Evolutionary conservation across 2,888 invertebrate genomes (phyloP).

Genomic region (Latrodectus hesperus): DNA sequence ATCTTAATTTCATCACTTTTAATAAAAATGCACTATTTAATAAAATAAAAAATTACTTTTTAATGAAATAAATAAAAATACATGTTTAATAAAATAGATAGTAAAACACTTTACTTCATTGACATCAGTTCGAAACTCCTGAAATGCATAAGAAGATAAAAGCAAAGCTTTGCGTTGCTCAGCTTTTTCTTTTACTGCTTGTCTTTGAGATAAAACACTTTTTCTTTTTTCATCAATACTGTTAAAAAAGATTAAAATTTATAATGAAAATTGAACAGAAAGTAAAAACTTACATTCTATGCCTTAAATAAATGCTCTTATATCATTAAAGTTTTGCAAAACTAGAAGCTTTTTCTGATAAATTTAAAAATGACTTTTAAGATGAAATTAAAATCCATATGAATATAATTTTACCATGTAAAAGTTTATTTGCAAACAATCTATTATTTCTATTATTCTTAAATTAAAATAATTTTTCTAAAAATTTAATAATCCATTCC

Average conservation of each 20-base stretch:
- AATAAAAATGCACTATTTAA: not conserved
- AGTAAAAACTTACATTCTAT: too few species aligned
- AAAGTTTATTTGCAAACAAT: too few species aligned
- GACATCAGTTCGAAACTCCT: slow-evolving; percentile 93
- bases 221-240: slow-evolving; percentile 80
- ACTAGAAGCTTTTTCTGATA: not conserved
- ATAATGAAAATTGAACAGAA: too few species aligned
- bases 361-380: not conserved
- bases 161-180: slow-evolving; percentile 85
- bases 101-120: slow-evolving; percentile 80
- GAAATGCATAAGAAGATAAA: slow-evolving; percentile 89
- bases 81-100: too few species aligned
- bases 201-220: slow-evolving; percentile 84
- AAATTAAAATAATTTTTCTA: too few species aligned
- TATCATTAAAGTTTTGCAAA: not conserved
- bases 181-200: slow-evolving; percentile 81
- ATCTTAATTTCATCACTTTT: not conserved
- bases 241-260: not conserved
- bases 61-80: not conserved
- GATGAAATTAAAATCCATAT: not conserved
- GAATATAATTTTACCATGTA: not conserved
- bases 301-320: too few species aligned
- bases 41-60: not conserved
- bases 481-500: too few species aligned
- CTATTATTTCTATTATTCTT: too few species aligned